Evolutionary conservation across 2,888 invertebrate genomes (phyloP), one percentile per base, ranked within the genome.

Genomic region (Drosophila pseudotalamancana): DNA sequence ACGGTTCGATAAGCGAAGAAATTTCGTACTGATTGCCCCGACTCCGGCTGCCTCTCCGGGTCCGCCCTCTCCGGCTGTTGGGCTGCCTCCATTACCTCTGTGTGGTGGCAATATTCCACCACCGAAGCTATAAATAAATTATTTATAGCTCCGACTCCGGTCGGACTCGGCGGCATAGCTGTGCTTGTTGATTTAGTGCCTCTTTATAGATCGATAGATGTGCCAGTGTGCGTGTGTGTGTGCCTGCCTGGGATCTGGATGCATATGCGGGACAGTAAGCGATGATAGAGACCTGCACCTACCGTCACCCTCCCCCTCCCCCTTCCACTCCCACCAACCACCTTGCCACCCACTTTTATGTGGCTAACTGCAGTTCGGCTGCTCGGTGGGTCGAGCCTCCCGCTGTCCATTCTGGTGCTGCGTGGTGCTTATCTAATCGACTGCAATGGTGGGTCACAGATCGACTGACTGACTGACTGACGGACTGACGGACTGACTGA

Each of bases 151-250:
- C 75, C 73, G 78, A 74, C 74, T 88, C 76, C 66, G 76, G 63
- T 65, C 57, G 59, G 53, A 50, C 55, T n/a, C n/a, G n/a, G 67
- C 45, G 43, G 55, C 55, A 50, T 55, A 72, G 62, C 65, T 63
- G 73, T 70, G 71, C 70, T 74, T 89, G 80, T 89, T 89, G 86
- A 90, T 89, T 88, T 88, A 86, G 87, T 88, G 89, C 78, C 84
- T 72, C 72, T 85, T 75, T 71, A 69, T 86, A 84, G 82, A 74
- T 70, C 76, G 74, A 81, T 84, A 65, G 81, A 80, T 72, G 61
- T 46, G 57, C 55, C 29, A 40, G 14, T 6, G 0, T 6, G 16
- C 21, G 9, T 6, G n/a, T 21, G 29, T 60, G 73, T 60, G 59
- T 54, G 57, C 29, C 21, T 48, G 29, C 21, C 32, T 48, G 29